A percentile compares a stretch with the other conserved stretches of the same genome.
These are phyloP conservation scores for Xyrichtys novacula DNA, from an alignment of 2,797 vertebrate species.

Conservation along the genomic window DNA sequence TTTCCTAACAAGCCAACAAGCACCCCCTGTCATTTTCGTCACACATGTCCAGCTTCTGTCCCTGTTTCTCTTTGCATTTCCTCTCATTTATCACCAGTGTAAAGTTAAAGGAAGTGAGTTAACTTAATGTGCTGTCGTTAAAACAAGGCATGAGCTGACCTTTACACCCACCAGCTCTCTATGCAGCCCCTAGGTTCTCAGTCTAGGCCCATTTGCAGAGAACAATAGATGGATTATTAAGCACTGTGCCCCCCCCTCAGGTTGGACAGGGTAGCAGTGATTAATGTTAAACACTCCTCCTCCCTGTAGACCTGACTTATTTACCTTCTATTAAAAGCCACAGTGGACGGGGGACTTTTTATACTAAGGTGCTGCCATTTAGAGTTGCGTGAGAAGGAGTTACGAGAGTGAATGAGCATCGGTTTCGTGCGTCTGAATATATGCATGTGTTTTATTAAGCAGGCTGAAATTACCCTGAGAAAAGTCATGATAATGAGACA, in stretches of 20 bases:
- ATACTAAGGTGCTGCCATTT: conserved; percentile 52
- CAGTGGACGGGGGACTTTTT: conserved; percentile 53
- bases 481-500: conserved; percentile 73
- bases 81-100: conserved; percentile 83
- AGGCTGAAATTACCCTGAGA: conserved; percentile 71
- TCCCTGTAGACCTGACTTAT: conserved; percentile 64
- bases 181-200: conserved; percentile 79
- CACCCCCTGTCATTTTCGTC: conserved; percentile 16
- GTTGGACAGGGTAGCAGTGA: conserved; percentile 79
- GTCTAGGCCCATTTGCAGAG: conserved; percentile 88
- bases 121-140: conserved; percentile 89
- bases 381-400: conserved; percentile 77
- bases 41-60: conserved; percentile 41
- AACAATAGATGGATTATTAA: conserved; percentile 91
- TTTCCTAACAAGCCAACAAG: conserved; percentile 24
- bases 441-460: conserved; percentile 67
- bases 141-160: conserved; percentile 86
- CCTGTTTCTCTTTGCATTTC: conserved; percentile 76
- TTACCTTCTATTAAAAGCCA: conserved; percentile 56
- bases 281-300: conserved; percentile 79
- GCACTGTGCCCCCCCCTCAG: conserved; percentile 76
- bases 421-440: conserved; percentile 54
- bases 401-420: conserved; percentile 53
- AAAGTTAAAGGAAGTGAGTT: conserved; percentile 90
- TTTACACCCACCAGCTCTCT: conserved; percentile 70